Percentiles rank a stretch among this genome's conserved stretches.
phyloP scores from a whole-genome alignment of 1,140 invertebrate species.

The Caenorhabditis remanei region DNA sequence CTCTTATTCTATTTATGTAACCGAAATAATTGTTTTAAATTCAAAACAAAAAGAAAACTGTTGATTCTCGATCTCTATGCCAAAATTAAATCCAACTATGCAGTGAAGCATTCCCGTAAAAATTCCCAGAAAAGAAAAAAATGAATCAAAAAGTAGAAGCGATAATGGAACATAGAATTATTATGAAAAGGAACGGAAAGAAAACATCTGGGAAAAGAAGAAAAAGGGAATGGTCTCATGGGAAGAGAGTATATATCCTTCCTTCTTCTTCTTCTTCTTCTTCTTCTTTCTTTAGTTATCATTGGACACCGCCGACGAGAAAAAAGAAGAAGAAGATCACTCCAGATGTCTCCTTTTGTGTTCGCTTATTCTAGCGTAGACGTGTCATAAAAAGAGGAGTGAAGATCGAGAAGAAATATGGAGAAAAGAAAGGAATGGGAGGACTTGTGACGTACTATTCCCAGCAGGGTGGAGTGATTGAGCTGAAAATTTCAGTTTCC shows the following conservation, averaged over 20 bases:
- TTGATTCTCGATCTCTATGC: too few species aligned
- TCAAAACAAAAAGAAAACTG: too few species aligned
- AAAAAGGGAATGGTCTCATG: conserved; percentile 15
- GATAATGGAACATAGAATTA: conserved; percentile 27
- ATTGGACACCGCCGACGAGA: background rate
- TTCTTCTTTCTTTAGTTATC: background rate
- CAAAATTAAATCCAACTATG: too few species aligned
- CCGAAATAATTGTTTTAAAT: too few species aligned
- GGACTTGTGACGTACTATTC: too few species aligned
- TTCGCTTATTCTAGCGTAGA: conserved; percentile 42
- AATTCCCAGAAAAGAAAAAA: background rate
- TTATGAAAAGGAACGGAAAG: background rate
- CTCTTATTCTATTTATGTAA: too few species aligned
- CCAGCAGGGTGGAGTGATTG: too few species aligned
- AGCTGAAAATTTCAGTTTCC: too few species aligned
- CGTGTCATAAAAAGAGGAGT: background rate
- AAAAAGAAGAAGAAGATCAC: conserved; percentile 7
- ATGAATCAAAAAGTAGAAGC: background rate
- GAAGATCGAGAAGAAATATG: background rate
- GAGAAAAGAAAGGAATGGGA: background rate
- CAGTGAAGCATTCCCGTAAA: background rate
- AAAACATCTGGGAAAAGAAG: background rate
- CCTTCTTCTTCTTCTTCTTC: too few species aligned
- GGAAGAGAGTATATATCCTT: conserved; percentile 6
- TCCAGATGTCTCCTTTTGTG: conserved; percentile 27